Evolutionary conservation across 2,888 invertebrate species (phyloP), one percentile per base, ranked within the genome.

Genomic region (Tipula lateralis): DNA sequence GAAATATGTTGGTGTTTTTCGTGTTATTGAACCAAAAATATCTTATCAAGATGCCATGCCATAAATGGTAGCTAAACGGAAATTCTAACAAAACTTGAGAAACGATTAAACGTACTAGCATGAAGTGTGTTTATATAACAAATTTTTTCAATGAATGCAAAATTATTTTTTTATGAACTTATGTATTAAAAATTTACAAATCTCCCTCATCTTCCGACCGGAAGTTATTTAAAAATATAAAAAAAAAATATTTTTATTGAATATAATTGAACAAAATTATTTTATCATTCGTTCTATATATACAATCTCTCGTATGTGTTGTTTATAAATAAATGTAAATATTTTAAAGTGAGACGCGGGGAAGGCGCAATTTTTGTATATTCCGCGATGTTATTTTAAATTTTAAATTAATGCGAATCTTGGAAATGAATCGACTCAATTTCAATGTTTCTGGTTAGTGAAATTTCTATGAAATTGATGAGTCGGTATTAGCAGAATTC

Each of bases 221-320:
- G 82, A 30, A 82, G 82, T 82, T 82, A 82, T 82, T 82, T 82
- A 82, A 82, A 82, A 82, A 30, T 82, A 29, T n/a, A 82, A 30
- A n/a, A 82, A 82, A 5, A n/a, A n/a, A n/a, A n/a, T n/a, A n/a
- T n/a, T 82, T 82, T 82, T 82, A 30, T 30, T 82, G 32, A 16
- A 82, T 82, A 16, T 82, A 82, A 82, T 82, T 82, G 82, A 82
- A 82, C 30, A 82, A 82, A 30, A 30, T 82, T 30, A 30, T 82
- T 82, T 82, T 82, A 32, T 30, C 30, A 32, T 19, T 66, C 66
- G 66, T 66, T 66, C 66, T 66, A 66, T 66, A 66, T 66, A 66
- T 24, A 66, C 9, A 66, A 19, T 7, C 66, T 7, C 66, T 19
- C n/a, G 24, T 12, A 66, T 24, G 24, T 66, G 66, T 24, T 66